Conservation (phyloP, 2,888 invertebrate genomes). For the Melanchra persicariae region DNA sequence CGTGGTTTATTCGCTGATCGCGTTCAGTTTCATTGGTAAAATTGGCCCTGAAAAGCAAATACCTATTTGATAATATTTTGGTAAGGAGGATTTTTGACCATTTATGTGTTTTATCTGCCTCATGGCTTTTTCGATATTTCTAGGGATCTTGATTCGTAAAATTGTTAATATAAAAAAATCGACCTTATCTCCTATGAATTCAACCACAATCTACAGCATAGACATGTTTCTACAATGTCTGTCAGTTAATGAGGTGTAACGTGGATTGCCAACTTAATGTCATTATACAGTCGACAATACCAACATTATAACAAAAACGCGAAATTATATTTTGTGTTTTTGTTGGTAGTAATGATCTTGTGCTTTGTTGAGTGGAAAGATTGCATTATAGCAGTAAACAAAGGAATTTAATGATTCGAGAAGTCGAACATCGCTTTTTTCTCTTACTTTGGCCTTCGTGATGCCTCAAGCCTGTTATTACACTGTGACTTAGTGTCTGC, state of each 20-base stretch:
- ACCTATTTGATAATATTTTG: too few species aligned
- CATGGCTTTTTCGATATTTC: too few species aligned
- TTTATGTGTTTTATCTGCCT: too few species aligned
- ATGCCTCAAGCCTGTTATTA: neutral
- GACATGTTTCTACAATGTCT: slow-evolving; percentile 75
- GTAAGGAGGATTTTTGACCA: too few species aligned
- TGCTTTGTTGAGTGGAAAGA: slow-evolving; percentile 33
- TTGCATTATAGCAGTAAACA: slow-evolving; percentile 26
- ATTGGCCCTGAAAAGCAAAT: too few species aligned
- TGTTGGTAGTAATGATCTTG: slow-evolving; percentile 44
- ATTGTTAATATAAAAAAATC: too few species aligned
- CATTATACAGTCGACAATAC: slow-evolving; percentile 61
- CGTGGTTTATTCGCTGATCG: too few species aligned
- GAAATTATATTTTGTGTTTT: slow-evolving; percentile 37
- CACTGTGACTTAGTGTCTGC: neutral
- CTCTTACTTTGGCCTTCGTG: neutral
- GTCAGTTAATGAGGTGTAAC: slow-evolving; percentile 79
- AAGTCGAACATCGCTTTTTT: slow-evolving; percentile 25
- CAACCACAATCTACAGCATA: slow-evolving; percentile 44
- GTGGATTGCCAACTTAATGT: slow-evolving; percentile 72
- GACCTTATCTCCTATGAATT: slow-evolving; percentile 35
- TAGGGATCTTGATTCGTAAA: too few species aligned
- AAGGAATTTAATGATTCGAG: slow-evolving; percentile 22
- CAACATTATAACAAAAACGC: slow-evolving; percentile 51
- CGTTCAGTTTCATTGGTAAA: too few species aligned